Conservation (phyloP, 1,140 invertebrate genomes). For the Drosophila baimaii region DNA sequence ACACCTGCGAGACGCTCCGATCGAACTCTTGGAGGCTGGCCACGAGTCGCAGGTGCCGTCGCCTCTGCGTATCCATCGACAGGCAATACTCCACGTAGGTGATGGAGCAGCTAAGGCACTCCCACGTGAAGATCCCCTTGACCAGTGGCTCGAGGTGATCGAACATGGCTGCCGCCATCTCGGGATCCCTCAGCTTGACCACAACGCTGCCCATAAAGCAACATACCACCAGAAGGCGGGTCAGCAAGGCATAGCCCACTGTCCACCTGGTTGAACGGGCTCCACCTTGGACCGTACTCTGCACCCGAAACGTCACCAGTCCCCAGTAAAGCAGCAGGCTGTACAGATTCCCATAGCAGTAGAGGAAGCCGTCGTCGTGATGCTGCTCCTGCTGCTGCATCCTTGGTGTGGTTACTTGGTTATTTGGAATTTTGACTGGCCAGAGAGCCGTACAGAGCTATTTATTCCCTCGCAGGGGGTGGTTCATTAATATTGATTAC, state of each 20-base stretch:
- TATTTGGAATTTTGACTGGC: constrained; percentile 16
- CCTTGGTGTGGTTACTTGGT: background rate
- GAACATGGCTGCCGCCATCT: constrained; percentile 61
- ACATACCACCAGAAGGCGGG: constrained; percentile 29
- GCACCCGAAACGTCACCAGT: constrained; percentile 51
- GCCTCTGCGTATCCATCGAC: constrained; percentile 40
- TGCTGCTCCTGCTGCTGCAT: too few species aligned
- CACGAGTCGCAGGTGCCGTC: constrained; percentile 40
- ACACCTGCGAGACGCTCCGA: constrained; percentile 31
- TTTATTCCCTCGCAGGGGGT: constrained; percentile 47
- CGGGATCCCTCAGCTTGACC: constrained; percentile 36
- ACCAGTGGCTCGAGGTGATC: constrained; percentile 55
- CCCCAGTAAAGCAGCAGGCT: constrained; percentile 54
- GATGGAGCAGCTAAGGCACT: constrained; percentile 51
- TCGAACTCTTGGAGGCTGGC: constrained; percentile 58
- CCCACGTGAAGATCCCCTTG: constrained; percentile 61
- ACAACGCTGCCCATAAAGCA: constrained; percentile 44
- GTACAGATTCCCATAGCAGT: constrained; percentile 59
- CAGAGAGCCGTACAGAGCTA: constrained; percentile 24
- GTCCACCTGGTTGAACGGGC: constrained; percentile 17
- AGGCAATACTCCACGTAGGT: constrained; percentile 56
- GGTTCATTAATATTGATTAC: constrained; percentile 41
- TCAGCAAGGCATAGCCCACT: constrained; percentile 31
- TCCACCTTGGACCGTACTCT: constrained; percentile 18
- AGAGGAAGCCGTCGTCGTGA: constrained; percentile 42